A percentile compares a stretch with the other conserved stretches of the same genome.
These are phyloP conservation scores for Ceratoteleas bidentatus DNA, from an alignment of 1,140 invertebrate genomes.

Conservation along the genomic window DNA sequence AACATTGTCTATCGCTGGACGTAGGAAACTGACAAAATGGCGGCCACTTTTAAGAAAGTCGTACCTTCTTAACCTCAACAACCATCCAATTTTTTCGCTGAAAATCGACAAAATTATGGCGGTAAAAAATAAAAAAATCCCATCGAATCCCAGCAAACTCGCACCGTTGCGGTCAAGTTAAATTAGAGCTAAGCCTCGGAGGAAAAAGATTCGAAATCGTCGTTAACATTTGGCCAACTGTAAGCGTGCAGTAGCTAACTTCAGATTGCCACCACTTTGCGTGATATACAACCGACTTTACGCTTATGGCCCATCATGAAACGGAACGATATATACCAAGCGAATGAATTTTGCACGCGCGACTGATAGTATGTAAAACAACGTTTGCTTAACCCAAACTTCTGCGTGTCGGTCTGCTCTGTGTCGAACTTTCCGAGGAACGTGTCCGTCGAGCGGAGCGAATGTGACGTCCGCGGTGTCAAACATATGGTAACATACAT, in stretches of 20 bases:
- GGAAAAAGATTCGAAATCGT: constrained; percentile 17
- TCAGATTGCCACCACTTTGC: constrained; percentile 40
- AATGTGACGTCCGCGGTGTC: constrained; percentile 41
- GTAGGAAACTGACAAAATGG: too few relatives aligned
- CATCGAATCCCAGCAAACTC: too few relatives aligned
- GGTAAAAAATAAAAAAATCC: too few relatives aligned
- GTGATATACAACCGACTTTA: constrained; percentile 44
- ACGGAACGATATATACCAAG: constrained; percentile 31
- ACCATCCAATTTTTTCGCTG: too few relatives aligned
- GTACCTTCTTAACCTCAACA: too few relatives aligned
- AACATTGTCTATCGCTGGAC: too few relatives aligned
- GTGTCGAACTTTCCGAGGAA: constrained; percentile 27
- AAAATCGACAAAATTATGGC: too few relatives aligned
- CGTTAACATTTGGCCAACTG: constrained; percentile 37
- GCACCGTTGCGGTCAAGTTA: too few relatives aligned
- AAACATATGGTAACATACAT: constrained; percentile 45
- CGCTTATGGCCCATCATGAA: constrained; percentile 39
- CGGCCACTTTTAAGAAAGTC: too few relatives aligned
- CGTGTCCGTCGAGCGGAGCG: constrained; percentile 24
- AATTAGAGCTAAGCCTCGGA: constrained; percentile 5
- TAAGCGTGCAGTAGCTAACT: constrained; percentile 43
- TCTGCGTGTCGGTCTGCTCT: constrained; percentile 18
- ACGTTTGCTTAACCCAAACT: constrained; percentile 39
- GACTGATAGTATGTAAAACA: constrained; percentile 61
- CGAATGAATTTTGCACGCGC: constrained; percentile 51